Evolutionary conservation across 2,113 vertebrate species (phyloP).

Genomic region (Gila orcuttii): DNA sequence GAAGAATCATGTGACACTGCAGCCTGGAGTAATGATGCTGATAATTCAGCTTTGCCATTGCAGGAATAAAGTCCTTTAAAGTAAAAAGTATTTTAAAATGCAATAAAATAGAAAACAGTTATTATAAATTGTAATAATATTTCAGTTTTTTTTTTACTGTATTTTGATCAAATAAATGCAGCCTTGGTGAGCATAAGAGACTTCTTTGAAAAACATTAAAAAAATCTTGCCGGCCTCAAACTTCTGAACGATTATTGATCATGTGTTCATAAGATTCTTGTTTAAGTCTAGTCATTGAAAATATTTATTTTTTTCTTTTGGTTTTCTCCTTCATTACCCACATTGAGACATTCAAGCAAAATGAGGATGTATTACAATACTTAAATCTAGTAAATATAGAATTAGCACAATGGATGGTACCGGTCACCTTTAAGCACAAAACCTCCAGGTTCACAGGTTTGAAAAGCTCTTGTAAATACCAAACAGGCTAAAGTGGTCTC

Average conservation of each 20-base stretch:
- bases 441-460: slow-evolving; percentile 19
- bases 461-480: slow-evolving; percentile 29
- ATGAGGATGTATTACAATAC: neutral
- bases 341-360: neutral
- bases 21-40: neutral
- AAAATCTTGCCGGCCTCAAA: too few species aligned
- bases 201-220: too few species aligned
- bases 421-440: neutral
- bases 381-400: neutral
- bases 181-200: neutral
- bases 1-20: too few species aligned
- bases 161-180: neutral
- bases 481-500: slow-evolving; percentile 19
- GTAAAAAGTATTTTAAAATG: neutral
- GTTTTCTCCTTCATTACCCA: neutral
- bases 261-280: neutral
- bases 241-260: neutral
- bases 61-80: neutral
- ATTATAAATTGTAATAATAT: neutral
- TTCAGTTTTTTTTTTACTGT: neutral
- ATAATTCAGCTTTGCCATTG: neutral
- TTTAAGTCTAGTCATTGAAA: neutral
- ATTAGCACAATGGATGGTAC: neutral
- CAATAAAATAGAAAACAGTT: neutral
- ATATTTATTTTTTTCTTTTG: neutral